These are phyloP conservation scores for Phocoena sinus DNA, from an alignment of 2,113 vertebrate genomes.

Conservation along the genomic window DNA sequence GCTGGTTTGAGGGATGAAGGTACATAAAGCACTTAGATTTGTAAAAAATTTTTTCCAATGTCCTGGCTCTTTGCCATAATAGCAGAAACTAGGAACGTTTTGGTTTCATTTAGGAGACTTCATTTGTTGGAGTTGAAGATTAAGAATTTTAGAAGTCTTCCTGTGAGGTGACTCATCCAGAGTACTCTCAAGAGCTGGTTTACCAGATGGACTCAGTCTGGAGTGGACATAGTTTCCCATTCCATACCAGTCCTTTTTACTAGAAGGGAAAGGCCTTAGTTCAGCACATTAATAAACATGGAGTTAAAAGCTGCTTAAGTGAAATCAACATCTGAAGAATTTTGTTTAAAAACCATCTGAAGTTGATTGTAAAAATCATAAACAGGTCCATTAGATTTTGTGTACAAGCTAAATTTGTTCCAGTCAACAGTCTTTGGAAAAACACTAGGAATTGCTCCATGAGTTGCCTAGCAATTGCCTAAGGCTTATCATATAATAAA, in stretches of 20 bases:
- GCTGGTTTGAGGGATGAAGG: not conserved
- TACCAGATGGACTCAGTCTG: not conserved
- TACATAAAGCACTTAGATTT: not conserved
- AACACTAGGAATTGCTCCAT: not conserved
- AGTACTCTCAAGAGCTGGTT: not conserved
- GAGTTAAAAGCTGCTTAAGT: not conserved
- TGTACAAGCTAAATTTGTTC: not conserved
- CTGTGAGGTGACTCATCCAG: not conserved
- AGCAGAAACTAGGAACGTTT: not conserved
- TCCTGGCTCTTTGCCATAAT: not conserved
- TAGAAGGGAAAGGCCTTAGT: not conserved
- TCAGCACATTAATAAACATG: not conserved
- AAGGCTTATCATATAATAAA: not conserved
- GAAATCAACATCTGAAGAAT: not conserved
- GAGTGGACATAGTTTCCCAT: not conserved
- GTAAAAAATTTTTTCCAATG: not conserved
- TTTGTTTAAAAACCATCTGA: not conserved
- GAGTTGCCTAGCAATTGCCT: not conserved
- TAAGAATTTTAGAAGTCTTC: not conserved
- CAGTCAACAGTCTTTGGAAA: not conserved
- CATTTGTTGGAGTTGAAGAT: not conserved
- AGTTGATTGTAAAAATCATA: not conserved
- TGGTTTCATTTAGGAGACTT: not conserved
- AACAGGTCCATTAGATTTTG: not conserved
- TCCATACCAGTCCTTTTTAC: not conserved